phyloP scores from a whole-genome alignment of 2,888 invertebrate genomes.

The Tetranychus truncatus region DNA sequence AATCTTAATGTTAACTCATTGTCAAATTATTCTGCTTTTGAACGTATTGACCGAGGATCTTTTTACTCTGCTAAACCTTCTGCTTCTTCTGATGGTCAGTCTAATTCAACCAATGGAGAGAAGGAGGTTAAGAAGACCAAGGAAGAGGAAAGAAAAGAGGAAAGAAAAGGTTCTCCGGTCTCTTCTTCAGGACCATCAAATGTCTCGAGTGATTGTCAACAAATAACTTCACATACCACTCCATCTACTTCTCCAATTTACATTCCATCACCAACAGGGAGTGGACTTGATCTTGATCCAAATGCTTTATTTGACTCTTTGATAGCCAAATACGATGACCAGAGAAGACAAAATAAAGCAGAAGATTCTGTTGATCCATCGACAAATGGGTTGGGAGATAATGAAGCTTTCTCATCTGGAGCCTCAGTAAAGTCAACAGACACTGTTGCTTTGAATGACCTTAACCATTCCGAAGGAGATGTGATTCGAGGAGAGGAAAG shows the following conservation, averaged over 20 bases:
- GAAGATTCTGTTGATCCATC: neutral
- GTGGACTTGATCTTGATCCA: slow-evolving; percentile 3
- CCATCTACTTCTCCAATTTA: neutral
- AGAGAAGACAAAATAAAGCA: neutral
- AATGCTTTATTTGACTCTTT: slow-evolving; percentile 1
- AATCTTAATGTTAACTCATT: slow-evolving; percentile 1
- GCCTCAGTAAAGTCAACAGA: neutral
- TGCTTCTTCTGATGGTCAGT: neutral
- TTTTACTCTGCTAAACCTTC: neutral
- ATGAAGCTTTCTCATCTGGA: neutral
- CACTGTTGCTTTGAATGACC: neutral
- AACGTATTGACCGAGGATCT: neutral
- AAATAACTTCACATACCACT: neutral
- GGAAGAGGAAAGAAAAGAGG: neutral
- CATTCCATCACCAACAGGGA: neutral
- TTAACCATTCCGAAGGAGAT: neutral
- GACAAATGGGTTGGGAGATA: neutral
- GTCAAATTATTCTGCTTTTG: neutral
- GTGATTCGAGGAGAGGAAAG: neutral
- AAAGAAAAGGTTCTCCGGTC: neutral
- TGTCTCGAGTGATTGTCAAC: neutral
- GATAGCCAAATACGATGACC: neutral
- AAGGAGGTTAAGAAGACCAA: neutral
- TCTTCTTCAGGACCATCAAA: neutral
- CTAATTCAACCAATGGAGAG: neutral